Evolutionary conservation across 2,797 vertebrate genomes (phyloP).

Genomic region (Parambassis ranga): DNA sequence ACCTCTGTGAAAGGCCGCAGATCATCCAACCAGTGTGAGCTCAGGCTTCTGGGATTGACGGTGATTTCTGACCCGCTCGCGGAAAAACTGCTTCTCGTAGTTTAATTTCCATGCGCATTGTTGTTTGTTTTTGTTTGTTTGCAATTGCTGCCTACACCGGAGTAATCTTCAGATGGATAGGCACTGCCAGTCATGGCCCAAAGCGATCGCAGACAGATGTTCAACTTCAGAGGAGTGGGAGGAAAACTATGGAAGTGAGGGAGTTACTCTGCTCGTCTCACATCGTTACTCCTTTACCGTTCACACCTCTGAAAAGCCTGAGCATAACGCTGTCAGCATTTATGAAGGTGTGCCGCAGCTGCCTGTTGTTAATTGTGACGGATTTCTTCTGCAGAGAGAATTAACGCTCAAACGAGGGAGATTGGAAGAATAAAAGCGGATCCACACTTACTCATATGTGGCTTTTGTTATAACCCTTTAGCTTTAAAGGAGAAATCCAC

Average conservation of each 20-base stretch:
- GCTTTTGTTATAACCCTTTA: background rate
- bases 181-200: constrained; percentile 17
- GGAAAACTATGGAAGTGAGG: constrained; percentile 27
- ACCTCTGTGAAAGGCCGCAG: background rate
- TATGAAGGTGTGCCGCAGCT: background rate
- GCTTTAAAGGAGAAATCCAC: constrained; percentile 22
- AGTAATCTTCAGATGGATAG: constrained; percentile 29
- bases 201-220: constrained; percentile 57
- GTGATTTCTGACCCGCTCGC: background rate
- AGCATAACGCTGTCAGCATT: background rate
- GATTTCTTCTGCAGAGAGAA: background rate
- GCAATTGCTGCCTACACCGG: background rate
- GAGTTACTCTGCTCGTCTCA: constrained; percentile 21
- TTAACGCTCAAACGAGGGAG: background rate
- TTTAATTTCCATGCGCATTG: constrained; percentile 17
- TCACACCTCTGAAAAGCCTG: constrained; percentile 6
- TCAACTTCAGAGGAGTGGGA: constrained; percentile 23
- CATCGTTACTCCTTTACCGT: background rate
- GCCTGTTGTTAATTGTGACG: background rate
- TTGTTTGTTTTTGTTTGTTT: constrained; percentile 26
- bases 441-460: background rate
- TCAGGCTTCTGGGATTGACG: background rate
- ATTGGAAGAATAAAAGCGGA: background rate
- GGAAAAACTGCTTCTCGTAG: background rate
- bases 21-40: background rate